phyloP scores from a whole-genome alignment of 1,140 invertebrate genomes.

The Drosophila teissieri region DNA sequence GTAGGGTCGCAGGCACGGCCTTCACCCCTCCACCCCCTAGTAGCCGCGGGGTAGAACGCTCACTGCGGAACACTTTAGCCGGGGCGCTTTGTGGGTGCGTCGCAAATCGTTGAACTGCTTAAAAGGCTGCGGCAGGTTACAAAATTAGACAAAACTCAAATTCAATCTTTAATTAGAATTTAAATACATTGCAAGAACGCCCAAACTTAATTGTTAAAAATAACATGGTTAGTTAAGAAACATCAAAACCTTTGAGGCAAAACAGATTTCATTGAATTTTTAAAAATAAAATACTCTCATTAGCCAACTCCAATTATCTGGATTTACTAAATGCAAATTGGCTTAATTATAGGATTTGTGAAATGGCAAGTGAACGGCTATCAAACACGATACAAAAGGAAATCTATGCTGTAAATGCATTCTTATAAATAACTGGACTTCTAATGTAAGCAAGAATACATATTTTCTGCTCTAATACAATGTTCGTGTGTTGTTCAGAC shows the following conservation, averaged over 20 bases:
- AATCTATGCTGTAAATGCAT: slow-evolving; percentile 3
- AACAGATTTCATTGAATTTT: background rate
- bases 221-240: too few relatives aligned
- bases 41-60: slow-evolving; percentile 40
- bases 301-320: background rate
- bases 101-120: slow-evolving; percentile 9
- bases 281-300: background rate
- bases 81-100: slow-evolving; percentile 32
- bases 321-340: slow-evolving; percentile 22
- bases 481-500: too few relatives aligned
- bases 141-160: too few relatives aligned
- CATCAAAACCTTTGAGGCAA: background rate
- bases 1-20: slow-evolving; percentile 17
- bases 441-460: background rate
- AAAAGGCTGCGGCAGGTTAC: background rate
- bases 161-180: too few relatives aligned
- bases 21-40: slow-evolving; percentile 2
- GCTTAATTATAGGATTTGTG: slow-evolving; percentile 26
- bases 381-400: too few relatives aligned
- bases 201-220: too few relatives aligned
- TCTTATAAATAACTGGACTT: background rate
- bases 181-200: too few relatives aligned
- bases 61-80: slow-evolving; percentile 67
- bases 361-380: slow-evolving; percentile 10
- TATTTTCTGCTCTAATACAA: too few relatives aligned